A percentile compares a stretch with the other conserved stretches of the same genome.
phyloP scores from a whole-genome alignment of 2,888 invertebrate species.

The Diaphora mendica region DNA sequence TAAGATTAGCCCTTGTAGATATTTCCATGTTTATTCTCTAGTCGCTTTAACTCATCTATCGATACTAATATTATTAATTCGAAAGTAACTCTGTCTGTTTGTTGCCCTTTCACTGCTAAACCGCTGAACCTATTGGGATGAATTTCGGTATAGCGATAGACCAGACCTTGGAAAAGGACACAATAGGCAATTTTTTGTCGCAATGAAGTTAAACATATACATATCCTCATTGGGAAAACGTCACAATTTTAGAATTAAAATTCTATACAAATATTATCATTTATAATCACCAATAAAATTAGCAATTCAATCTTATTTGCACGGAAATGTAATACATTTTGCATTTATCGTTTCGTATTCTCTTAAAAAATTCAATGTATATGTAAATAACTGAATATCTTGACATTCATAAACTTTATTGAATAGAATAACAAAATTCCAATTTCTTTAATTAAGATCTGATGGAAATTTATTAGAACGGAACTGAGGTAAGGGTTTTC shows the following conservation, averaged over 20 bases:
- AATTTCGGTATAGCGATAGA: too few relatives aligned
- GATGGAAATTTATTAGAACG: not conserved
- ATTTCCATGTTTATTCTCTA: not conserved
- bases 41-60: not conserved
- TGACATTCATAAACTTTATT: conserved; percentile 7
- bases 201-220: not conserved
- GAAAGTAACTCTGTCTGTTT: too few relatives aligned
- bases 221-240: not conserved
- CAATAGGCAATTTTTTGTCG: too few relatives aligned
- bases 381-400: conserved; percentile 1
- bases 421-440: conserved; percentile 13
- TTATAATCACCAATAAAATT: not conserved
- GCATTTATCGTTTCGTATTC: not conserved
- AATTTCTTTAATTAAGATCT: conserved; percentile 4
- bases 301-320: not conserved
- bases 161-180: too few relatives aligned
- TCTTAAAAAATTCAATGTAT: conserved; percentile 2
- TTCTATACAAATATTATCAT: not conserved
- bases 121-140: too few relatives aligned
- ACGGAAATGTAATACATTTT: not conserved
- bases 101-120: too few relatives aligned
- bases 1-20: not conserved
- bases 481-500: conserved; percentile 10
- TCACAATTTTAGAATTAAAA: not conserved
- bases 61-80: too few relatives aligned